Percentiles rank a stretch among this genome's conserved stretches.
These are phyloP conservation scores for Lytechinus pictus DNA, from an alignment of 35 echinoderm and acorn worm genomes.

Conservation along the genomic window DNA sequence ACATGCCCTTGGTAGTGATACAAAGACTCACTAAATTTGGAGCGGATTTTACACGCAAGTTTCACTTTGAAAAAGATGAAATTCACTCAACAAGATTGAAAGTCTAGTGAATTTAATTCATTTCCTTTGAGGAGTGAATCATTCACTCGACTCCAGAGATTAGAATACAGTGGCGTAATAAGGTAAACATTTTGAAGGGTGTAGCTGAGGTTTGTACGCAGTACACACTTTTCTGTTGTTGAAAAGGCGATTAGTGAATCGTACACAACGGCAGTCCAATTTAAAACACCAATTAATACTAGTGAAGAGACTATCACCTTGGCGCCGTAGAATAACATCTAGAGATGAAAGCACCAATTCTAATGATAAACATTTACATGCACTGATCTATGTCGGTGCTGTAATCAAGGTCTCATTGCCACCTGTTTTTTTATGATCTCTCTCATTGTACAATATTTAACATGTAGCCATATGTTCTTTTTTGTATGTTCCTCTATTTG, in stretches of 20 bases:
- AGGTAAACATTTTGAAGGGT: no score
- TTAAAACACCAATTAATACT: background rate
- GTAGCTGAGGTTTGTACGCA: no score
- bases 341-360: background rate
- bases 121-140: no score
- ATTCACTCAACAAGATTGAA: no score
- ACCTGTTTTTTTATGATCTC: background rate
- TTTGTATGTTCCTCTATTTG: background rate
- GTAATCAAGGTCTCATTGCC: background rate
- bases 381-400: background rate
- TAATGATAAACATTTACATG: background rate
- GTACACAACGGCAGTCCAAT: background rate
- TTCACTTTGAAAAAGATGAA: no score
- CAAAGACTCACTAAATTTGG: no score
- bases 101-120: no score
- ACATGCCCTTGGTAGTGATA: no score
- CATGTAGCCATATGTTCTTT: background rate
- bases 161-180: no score
- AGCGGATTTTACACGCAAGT: no score
- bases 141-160: no score
- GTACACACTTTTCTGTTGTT: background rate
- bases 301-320: background rate
- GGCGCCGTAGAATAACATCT: background rate
- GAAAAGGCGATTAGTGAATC: background rate
- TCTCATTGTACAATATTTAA: background rate